A percentile compares a stretch with the other conserved stretches of the same genome.
These are phyloP conservation scores for Alosa sapidissima DNA, from an alignment of 2,797 vertebrate genomes.

Conservation along the genomic window DNA sequence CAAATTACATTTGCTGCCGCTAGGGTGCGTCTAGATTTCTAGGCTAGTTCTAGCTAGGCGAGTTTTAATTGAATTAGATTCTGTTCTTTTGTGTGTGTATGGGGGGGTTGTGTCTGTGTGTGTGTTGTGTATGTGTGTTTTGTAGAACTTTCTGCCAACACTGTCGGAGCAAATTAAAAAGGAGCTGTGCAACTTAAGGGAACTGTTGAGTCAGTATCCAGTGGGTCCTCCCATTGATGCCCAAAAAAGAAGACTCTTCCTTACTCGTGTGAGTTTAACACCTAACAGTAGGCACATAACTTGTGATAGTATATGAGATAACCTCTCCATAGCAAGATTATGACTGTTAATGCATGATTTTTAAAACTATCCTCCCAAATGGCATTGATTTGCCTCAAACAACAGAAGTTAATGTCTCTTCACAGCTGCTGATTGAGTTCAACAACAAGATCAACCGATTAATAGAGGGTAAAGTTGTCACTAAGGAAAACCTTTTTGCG, in stretches of 20 bases:
- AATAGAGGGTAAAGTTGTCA: slow-evolving; percentile 21
- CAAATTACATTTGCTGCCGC: too few relatives aligned
- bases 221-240: background rate
- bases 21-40: too few relatives aligned
- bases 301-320: too few relatives aligned
- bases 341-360: too few relatives aligned
- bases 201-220: background rate
- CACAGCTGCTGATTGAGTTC: slow-evolving; percentile 26
- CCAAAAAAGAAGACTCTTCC: background rate
- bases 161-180: background rate
- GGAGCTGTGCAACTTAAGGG: background rate
- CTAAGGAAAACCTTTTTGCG: too few relatives aligned
- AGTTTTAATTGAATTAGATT: too few relatives aligned
- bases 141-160: background rate
- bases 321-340: too few relatives aligned
- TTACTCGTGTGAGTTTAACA: background rate
- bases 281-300: too few relatives aligned
- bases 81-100: too few relatives aligned
- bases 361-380: too few relatives aligned
- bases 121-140: background rate
- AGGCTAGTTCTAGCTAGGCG: too few relatives aligned
- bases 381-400: too few relatives aligned
- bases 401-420: background rate
- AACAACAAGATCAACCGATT: slow-evolving; percentile 27
- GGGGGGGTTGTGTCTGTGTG: background rate